Base-by-base conservation (phyloP, 2,797 vertebrate species). In the Sphaeramia orbicularis region DNA sequence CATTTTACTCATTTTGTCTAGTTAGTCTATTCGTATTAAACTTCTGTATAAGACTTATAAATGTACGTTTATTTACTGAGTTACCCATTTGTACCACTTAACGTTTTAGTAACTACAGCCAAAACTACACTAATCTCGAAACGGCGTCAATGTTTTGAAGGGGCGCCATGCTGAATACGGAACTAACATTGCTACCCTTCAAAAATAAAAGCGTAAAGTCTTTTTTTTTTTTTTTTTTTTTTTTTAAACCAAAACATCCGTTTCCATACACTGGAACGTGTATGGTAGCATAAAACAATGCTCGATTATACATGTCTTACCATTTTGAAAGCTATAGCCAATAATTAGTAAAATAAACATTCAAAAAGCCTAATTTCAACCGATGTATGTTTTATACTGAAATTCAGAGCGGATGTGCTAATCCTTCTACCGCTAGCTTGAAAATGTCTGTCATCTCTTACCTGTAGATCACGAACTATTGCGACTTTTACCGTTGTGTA, bases 181-280 rank as follows among this genome's bases (percentile, higher is more conserved):
- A 65, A 56, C 1, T 32, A 1, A 1, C 4, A 4, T 0, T 0
- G 12, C 13, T 24, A 3, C n/a, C 16, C 14, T 78, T 69, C 76
- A 2, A 77, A 44, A 75, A 53, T 85, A 86, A 90, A 74, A 74
- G 48, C n/a, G n/a, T n/a, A n/a, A n/a, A n/a, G n/a, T n/a, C n/a
- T n/a, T n/a, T n/a, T n/a, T n/a, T n/a, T n/a, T n/a, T n/a, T n/a
- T n/a, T n/a, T n/a, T n/a, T n/a, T n/a, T n/a, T n/a, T n/a, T n/a
- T n/a, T n/a, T n/a, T n/a, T n/a, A n/a, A n/a, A n/a, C n/a, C n/a
- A n/a, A n/a, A n/a, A n/a, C n/a, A n/a, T n/a, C n/a, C n/a, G n/a
- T n/a, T n/a, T n/a, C n/a, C n/a, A n/a, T n/a, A n/a, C n/a, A n/a
- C n/a, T 24, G 21, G 21, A 24, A 24, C 21, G 4, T 24, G 21